phyloP scores from a whole-genome alignment of 2,888 invertebrate genomes.

The Drosophila borborema region DNA sequence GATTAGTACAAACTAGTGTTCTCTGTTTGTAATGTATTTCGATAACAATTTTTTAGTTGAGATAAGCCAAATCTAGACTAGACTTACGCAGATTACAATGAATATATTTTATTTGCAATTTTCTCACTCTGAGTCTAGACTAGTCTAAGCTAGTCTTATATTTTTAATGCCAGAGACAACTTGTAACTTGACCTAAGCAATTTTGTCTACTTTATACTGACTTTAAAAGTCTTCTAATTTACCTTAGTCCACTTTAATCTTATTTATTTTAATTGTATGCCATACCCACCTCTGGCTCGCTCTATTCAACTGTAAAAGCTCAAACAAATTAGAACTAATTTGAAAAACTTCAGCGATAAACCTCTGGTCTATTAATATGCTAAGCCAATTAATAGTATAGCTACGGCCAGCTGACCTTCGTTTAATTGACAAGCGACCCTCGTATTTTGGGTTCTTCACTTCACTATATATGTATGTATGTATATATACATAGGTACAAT shows the following conservation, averaged over 20 bases:
- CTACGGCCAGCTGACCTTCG: background rate
- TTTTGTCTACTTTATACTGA: too few species aligned
- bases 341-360: background rate
- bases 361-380: background rate
- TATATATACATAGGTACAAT: background rate
- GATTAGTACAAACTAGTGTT: too few species aligned
- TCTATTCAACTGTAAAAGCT: background rate
- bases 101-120: too few species aligned
- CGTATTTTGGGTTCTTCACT: conserved; percentile 6
- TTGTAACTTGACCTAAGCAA: too few species aligned
- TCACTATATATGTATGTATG: conserved; percentile 17
- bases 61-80: too few species aligned
- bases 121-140: too few species aligned
- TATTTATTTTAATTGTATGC: background rate
- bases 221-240: too few species aligned
- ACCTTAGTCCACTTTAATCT: background rate
- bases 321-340: background rate
- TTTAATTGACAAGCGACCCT: conserved; percentile 28
- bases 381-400: background rate
- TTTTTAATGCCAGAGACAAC: background rate
- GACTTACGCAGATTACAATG: too few species aligned
- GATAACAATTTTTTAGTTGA: too few species aligned
- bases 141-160: too few species aligned
- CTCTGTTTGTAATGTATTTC: too few species aligned
- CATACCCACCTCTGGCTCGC: background rate